Evolutionary conservation across 2,888 invertebrate genomes (phyloP).

Genomic region (Blastobasis lacticolella): DNA sequence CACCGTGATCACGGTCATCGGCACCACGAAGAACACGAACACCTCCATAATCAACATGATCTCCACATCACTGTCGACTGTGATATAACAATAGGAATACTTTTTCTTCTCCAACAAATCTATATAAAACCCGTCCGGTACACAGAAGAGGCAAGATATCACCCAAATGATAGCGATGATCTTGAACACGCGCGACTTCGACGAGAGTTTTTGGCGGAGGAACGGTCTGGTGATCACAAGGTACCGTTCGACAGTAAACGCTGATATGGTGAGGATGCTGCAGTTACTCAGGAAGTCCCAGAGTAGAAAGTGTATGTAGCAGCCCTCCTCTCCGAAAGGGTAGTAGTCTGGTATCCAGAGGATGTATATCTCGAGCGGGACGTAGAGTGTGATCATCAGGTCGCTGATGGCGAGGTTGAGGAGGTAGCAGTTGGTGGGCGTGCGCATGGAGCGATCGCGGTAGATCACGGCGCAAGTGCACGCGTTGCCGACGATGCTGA

Average conservation of each 20-base stretch:
- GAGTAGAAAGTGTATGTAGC: slow-evolving; percentile 81
- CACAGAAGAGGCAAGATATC: slow-evolving; percentile 79
- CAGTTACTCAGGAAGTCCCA: slow-evolving; percentile 88
- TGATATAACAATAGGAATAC: slow-evolving; percentile 51
- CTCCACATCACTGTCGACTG: slow-evolving; percentile 31
- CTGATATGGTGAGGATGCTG: slow-evolving; percentile 87
- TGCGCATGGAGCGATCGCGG: slow-evolving; percentile 83
- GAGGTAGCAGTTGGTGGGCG: slow-evolving; percentile 87
- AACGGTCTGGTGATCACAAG: slow-evolving; percentile 90
- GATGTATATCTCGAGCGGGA: slow-evolving; percentile 86
- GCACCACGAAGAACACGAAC: slow-evolving; percentile 87
- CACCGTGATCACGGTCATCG: slow-evolving; percentile 87
- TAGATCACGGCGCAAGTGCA: slow-evolving; percentile 85
- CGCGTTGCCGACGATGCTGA: slow-evolving; percentile 83
- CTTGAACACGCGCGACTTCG: slow-evolving; percentile 84
- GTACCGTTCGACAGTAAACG: slow-evolving; percentile 91
- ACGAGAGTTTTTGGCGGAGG: slow-evolving; percentile 82
- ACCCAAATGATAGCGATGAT: slow-evolving; percentile 83
- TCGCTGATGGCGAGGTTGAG: slow-evolving; percentile 86
- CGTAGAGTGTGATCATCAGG: slow-evolving; percentile 78
- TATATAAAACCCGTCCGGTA: slow-evolving; percentile 75
- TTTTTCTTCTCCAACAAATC: slow-evolving; percentile 48
- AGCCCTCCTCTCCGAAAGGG: slow-evolving; percentile 84
- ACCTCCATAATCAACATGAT: slow-evolving; percentile 73
- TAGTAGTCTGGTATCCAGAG: slow-evolving; percentile 85